phyloP scores from a whole-genome alignment of 1,140 invertebrate genomes.

The Drosophila guanche region DNA sequence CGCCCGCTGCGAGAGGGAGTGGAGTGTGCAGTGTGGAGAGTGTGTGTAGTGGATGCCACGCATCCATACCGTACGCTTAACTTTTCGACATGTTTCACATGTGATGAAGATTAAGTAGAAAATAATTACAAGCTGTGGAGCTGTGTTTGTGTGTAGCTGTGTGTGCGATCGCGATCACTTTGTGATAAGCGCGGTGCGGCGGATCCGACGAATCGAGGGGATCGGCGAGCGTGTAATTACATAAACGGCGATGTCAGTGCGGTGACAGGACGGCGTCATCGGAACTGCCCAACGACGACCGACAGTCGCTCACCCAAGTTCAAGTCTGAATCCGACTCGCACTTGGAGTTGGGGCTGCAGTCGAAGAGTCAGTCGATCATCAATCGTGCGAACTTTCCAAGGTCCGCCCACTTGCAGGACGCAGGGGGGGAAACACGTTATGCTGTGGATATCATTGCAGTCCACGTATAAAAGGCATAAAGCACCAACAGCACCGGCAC shows the following conservation, averaged over 20 bases:
- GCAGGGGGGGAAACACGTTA: conserved; percentile 43
- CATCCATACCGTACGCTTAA: conserved; percentile 75
- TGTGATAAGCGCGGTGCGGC: conserved; percentile 44
- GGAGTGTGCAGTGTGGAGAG: neutral
- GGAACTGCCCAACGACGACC: conserved; percentile 33
- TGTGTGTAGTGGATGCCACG: conserved; percentile 42
- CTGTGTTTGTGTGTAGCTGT: conserved; percentile 8
- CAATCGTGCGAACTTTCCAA: conserved; percentile 80
- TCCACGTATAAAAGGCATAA: conserved; percentile 26
- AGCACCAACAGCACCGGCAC: conserved; percentile 10
- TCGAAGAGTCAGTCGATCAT: conserved; percentile 60
- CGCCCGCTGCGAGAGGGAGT: conserved; percentile 9
- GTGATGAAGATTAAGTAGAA: conserved; percentile 82
- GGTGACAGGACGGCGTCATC: conserved; percentile 77
- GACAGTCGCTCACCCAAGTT: conserved; percentile 12
- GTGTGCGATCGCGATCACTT: conserved; percentile 61
- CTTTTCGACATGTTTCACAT: conserved; percentile 79
- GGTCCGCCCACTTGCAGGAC: conserved; percentile 64
- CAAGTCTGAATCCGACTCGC: neutral
- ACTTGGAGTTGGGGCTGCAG: neutral
- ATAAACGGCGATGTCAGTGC: conserved; percentile 77
- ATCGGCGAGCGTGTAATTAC: conserved; percentile 63
- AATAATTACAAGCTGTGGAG: conserved; percentile 71
- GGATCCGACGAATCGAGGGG: no score
- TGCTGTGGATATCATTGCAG: conserved; percentile 65